Evolutionary conservation across 2,888 invertebrate genomes (phyloP), one percentile per base, ranked within the genome.

Genomic region (Patella pellucida): DNA sequence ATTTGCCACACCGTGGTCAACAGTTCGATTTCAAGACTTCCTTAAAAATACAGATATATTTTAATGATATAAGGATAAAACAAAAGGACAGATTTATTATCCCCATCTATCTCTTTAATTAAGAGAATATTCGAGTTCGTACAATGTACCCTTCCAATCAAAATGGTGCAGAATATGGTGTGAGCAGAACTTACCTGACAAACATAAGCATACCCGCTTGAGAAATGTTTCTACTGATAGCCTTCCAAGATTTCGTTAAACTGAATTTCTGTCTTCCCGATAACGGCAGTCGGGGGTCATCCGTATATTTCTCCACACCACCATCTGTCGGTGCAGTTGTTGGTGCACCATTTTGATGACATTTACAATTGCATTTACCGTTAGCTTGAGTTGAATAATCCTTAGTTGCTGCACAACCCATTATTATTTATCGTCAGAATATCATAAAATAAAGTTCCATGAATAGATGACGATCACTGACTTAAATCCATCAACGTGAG

Each of bases 161-260:
- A 41, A 41, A 41, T n/a, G 41, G 1, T 1, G 9, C 7, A 9
- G 9, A 41, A 41, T 9, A 41, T 41, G 41, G 41, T 41, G 41
- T 41, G 41, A 41, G 9, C 19, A 11, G n/a, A 62, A 11, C 62
- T 62, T 62, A 62, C 62, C 62, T 62, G 19, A 62, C 19, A 62
- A 62, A 62, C 62, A 62, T 62, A 11, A 62, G 12, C 62, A 62
- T 62, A 14, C 62, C 62, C 19, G 62, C 62, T 23, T 62, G 62
- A 15, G 62, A 62, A 62, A 62, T 62, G 14, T 62, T 62, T 23
- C 62, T 19, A 62, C 62, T 62, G 15, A 62, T 62, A 12, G 62
- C 62, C 23, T 62, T 62, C 62, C 62, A 62, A 11, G 62, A 62
- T 62, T 62, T 62, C 62, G 19, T 23, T 19, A 62, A 62, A 23